Base-by-base conservation (phyloP, 23 tunicate species). In the Trididemnum nubilum region DNA sequence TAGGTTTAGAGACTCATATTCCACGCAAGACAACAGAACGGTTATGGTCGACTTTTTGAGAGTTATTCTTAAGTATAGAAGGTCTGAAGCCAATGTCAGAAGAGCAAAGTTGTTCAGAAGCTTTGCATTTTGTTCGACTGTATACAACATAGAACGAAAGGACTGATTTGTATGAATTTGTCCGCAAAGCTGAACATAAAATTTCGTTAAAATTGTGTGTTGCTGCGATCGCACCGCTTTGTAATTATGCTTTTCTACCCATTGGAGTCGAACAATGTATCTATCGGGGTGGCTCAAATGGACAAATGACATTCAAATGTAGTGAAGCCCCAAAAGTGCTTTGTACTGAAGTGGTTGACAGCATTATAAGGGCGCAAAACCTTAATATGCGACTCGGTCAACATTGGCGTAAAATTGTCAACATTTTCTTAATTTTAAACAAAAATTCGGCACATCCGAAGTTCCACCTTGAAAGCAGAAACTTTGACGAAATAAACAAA, bases 1-100 rank as follows among this genome's bases (percentile, higher is more conserved):
- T 59, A 93, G 65, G 60, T 84, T 75, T 33, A 93, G 81, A 18
- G 59, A 38, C 66, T 93, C 98, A 65, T 61, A 91, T 64, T 93
- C 93, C 25, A 93, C 85, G 79, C 49, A 40, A 2, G 90, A 80
- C 54, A 93, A 64, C 38, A 93, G 70, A 22, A 78, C 80, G 0
- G 93, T 89, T 22, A 93, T 93, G 33, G 98, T 93, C 24, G 88
- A 69, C 36, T 88, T 75, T 59, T 83, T 87, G 27, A 93, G 40
- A 28, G 98, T 93, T 5, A 88, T 58, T 37, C 98, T 72, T 31
- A 93, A 51, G 57, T 82, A 87, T 7, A 93, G 85, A 24, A 93
- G 78, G 65, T 93, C 98, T 38, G 94, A 83, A 36, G 98, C 92
- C 0, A 86, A 82, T 1, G 98, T 93, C 19, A 93, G 94, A 1